phyloP scores from a whole-genome alignment of 2,888 invertebrate genomes.

The Elegia similella region DNA sequence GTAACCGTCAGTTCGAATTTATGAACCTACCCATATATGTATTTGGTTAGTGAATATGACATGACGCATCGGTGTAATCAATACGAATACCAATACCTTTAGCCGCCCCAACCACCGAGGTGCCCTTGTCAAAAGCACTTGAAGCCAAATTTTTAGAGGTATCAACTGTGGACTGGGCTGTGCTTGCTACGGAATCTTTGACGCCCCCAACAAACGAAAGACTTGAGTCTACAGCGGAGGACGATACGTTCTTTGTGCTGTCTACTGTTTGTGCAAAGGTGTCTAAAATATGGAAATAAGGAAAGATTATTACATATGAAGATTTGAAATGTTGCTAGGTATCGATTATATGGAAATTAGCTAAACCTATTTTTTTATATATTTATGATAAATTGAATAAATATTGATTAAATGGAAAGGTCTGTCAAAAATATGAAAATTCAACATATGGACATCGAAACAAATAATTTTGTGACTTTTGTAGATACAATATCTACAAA shows the following conservation, averaged over 20 bases:
- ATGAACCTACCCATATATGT: no score
- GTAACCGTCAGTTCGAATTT: no score
- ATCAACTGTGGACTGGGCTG: conserved; percentile 32
- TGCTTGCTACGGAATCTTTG: conserved; percentile 30
- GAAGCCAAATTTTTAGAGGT: conserved; percentile 34
- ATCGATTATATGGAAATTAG: no score
- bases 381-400: no score
- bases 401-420: no score
- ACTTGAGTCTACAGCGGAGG: conserved; percentile 20
- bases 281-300: conserved; percentile 27
- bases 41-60: no score
- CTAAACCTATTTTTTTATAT: no score
- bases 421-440: no score
- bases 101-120: conserved; percentile 29
- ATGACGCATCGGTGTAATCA: neutral
- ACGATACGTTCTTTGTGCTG: conserved; percentile 27
- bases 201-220: conserved; percentile 26
- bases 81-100: conserved; percentile 20
- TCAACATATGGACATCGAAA: no score
- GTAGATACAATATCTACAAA: no score
- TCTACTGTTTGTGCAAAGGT: conserved; percentile 31
- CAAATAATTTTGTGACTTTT: no score
- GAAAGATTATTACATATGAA: neutral
- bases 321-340: no score
- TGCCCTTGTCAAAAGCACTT: conserved; percentile 35